Evolutionary conservation across 2,888 invertebrate species (phyloP).

Genomic region (Druceiella hillmani): DNA sequence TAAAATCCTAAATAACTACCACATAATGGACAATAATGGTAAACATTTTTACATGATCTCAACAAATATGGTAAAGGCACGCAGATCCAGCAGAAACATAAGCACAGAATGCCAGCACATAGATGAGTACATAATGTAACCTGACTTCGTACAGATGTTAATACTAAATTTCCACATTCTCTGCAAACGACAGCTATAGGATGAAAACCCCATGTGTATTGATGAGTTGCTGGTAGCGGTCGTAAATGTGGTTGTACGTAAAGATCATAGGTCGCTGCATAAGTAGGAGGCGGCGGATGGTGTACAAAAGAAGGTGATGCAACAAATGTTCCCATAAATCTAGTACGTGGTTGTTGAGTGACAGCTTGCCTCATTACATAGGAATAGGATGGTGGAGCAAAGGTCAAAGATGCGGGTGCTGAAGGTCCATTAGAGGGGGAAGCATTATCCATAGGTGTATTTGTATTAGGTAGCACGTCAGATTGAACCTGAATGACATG

Average conservation of each 20-base stretch:
- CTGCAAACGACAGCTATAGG: conserved; percentile 38
- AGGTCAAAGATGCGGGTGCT: conserved; percentile 38
- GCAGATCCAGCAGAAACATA: conserved; percentile 46
- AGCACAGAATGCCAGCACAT: conserved; percentile 36
- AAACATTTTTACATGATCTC: conserved; percentile 44
- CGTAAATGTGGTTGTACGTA: conserved; percentile 36
- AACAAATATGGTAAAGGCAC: conserved; percentile 41
- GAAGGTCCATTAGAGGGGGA: conserved; percentile 27
- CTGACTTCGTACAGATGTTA: conserved; percentile 35
- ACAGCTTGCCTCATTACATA: conserved; percentile 42
- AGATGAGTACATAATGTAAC: conserved; percentile 42
- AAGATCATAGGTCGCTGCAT: conserved; percentile 42
- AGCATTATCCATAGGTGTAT: too few species aligned
- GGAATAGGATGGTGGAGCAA: conserved; percentile 44
- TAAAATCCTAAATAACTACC: conserved; percentile 41
- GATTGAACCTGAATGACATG: too few species aligned
- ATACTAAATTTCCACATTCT: conserved; percentile 39
- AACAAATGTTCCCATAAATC: conserved; percentile 42
- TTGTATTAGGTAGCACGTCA: background rate
- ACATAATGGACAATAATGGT: conserved; percentile 45
- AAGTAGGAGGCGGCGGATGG: conserved; percentile 42
- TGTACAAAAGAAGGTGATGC: conserved; percentile 43
- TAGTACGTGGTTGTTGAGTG: conserved; percentile 32
- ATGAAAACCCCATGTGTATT: conserved; percentile 36
- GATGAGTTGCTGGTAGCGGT: conserved; percentile 30